Evolutionary conservation across 1,140 invertebrate genomes (phyloP).

Genomic region (Megalopta genalis): DNA sequence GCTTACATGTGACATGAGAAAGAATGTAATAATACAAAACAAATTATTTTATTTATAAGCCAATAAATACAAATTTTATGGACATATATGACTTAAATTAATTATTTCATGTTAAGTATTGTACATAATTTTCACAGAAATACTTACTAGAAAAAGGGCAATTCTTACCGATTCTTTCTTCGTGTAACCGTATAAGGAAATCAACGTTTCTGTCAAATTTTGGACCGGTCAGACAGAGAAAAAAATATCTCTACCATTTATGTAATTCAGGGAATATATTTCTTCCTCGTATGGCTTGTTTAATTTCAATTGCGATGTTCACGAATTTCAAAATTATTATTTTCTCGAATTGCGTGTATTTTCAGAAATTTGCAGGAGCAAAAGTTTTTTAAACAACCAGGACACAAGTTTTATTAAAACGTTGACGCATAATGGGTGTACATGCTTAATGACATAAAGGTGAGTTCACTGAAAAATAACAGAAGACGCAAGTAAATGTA

Average conservation of each 20-base stretch:
- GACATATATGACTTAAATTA: background rate
- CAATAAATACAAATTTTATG: background rate
- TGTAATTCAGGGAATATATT: background rate
- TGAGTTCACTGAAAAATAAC: background rate
- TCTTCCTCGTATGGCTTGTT: background rate
- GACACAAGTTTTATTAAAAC: background rate
- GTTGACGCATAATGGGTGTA: too few species aligned
- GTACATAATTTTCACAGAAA: background rate
- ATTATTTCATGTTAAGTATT: background rate
- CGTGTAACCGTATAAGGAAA: background rate
- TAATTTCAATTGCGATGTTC: background rate
- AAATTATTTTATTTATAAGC: background rate
- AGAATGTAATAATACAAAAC: background rate
- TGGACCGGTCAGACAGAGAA: background rate
- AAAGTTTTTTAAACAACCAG: background rate
- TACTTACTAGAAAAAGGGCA: background rate
- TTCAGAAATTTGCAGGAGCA: background rate
- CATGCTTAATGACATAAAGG: background rate
- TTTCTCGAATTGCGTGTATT: background rate
- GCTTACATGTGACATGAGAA: background rate
- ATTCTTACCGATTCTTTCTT: background rate
- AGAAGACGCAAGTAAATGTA: too few species aligned
- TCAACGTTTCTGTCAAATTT: background rate
- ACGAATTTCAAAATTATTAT: background rate
- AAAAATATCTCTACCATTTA: background rate